phyloP scores from a whole-genome alignment of 2,113 vertebrate genomes.

The Promerops cafer region DNA sequence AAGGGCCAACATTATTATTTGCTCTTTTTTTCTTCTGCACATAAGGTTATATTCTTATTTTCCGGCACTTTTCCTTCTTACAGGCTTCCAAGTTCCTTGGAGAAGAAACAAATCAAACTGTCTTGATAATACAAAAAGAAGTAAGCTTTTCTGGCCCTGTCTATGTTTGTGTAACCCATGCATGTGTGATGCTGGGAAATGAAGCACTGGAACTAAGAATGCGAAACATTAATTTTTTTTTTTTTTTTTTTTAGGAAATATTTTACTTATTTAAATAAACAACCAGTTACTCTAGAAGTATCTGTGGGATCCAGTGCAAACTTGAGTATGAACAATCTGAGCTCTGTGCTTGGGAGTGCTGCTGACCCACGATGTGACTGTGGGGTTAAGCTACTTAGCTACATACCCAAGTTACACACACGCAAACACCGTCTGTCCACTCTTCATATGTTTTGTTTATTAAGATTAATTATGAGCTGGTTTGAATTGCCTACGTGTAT shows the following conservation, averaged over 20 bases:
- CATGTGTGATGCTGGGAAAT: conserved; percentile 4
- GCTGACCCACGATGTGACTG: not conserved
- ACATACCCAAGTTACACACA: not conserved
- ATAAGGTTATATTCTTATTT: not conserved
- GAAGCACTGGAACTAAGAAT: conserved; percentile 9
- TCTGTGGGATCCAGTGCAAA: not conserved
- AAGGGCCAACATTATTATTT: not conserved
- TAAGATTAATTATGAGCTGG: not conserved
- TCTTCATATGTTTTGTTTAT: not conserved
- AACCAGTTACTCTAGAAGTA: not conserved
- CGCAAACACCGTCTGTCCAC: not conserved
- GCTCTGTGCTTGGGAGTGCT: not conserved
- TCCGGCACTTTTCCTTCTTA: not conserved
- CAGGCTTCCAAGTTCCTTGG: not conserved
- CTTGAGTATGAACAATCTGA: not conserved
- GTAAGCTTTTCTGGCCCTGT: not conserved
- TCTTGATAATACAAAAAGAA: not conserved
- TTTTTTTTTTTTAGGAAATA: not conserved
- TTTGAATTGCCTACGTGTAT: not conserved
- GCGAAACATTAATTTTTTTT: not conserved
- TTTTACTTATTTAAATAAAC: conserved; percentile 30
- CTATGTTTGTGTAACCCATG: conserved; percentile 23
- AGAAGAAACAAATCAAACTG: conserved; percentile 33
- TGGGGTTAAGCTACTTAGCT: not conserved
- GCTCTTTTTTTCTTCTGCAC: not conserved